Base-by-base conservation (phyloP, 2,113 vertebrate genomes). In the Rallus limicola region DNA sequence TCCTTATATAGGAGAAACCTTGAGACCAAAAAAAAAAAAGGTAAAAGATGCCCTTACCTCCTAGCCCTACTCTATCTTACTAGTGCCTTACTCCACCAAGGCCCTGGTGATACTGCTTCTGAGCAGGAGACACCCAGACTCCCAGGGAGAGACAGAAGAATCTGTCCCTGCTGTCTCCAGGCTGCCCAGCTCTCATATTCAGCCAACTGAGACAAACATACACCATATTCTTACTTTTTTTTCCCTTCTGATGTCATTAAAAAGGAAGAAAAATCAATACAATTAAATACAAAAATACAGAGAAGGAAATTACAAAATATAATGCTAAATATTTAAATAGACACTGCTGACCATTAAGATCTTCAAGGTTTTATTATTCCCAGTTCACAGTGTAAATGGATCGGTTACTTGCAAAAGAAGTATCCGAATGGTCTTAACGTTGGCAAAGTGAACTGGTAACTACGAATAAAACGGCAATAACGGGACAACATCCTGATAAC, bases 261-360 rank as follows among this genome's bases (percentile, higher is more conserved):
- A 95, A 94, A 67, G 42, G 14, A 59, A 82, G 36, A 88, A 88
- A 92, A 94, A 97, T 96, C 95, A 95, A 95, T 95, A 63, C 48
- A 88, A 81, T 71, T 86, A 94, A 81, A 86, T 46, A 68, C 8
- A 83, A 96, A 95, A 86, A 86, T 60, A 83, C 17, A 69, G 34
- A 88, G 36, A 88, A 93, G 90, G 83, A 92, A 93, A 94, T 92
- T 64, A 89, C 53, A 82, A 94, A 95, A 95, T 91, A 82, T 16
- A 76, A 87, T 82, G n/a, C 50, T 94, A 94, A 95, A 93, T 97
- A 94, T 96, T 95, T 97, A 92, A 96, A 89, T 86, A 96, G 86
- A 33, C 33, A 56, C 62, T 52, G 23, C 40, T 96, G 86, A 74
- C 83, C 81, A 20, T 59, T 58, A 82, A 87, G 38, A 96, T 84